Conservation (phyloP, 1,140 invertebrate species). For the fruit fly (Drosophila melanogaster) region DNA sequence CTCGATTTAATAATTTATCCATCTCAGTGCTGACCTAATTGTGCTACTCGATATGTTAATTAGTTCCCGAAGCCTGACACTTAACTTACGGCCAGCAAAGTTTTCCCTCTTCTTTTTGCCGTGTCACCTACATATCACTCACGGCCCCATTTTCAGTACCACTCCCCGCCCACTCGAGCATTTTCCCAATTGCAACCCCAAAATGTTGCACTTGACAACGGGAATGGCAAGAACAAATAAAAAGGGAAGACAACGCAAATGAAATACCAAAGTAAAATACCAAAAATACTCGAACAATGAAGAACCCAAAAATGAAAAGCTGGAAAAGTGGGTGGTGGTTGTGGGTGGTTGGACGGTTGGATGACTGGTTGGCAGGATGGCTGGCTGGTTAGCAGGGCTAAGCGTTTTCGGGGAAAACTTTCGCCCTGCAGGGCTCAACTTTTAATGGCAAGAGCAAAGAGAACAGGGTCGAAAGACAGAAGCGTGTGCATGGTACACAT, state of each 20-base stretch:
- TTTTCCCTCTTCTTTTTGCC: conserved; percentile 20
- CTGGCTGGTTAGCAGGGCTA: conserved; percentile 42
- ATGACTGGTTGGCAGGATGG: neutral
- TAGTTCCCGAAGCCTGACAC: conserved; percentile 29
- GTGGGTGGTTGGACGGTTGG: neutral
- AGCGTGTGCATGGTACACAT: conserved; percentile 64
- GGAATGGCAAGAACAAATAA: conserved; percentile 34
- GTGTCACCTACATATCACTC: conserved; percentile 39
- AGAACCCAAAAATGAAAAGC: conserved; percentile 18
- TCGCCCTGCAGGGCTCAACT: conserved; percentile 70
- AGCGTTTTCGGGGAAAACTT: conserved; percentile 43
- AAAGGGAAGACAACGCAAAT: conserved; percentile 51
- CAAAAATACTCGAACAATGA: conserved; percentile 67
- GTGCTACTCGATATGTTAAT: conserved; percentile 42
- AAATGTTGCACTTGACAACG: conserved; percentile 73
- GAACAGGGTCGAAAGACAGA: conserved; percentile 31
- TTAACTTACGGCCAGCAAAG: conserved; percentile 30
- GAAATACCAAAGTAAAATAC: conserved; percentile 75
- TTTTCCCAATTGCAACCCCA: conserved; percentile 23
- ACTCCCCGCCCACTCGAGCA: neutral
- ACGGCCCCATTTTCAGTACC: neutral
- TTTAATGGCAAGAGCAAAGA: conserved; percentile 81
- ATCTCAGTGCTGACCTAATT: conserved; percentile 27
- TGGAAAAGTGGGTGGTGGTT: conserved; percentile 4
- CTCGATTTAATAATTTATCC: neutral